phyloP scores from a whole-genome alignment of 2,113 vertebrate species.

The Boulengerochromis microlepis region DNA sequence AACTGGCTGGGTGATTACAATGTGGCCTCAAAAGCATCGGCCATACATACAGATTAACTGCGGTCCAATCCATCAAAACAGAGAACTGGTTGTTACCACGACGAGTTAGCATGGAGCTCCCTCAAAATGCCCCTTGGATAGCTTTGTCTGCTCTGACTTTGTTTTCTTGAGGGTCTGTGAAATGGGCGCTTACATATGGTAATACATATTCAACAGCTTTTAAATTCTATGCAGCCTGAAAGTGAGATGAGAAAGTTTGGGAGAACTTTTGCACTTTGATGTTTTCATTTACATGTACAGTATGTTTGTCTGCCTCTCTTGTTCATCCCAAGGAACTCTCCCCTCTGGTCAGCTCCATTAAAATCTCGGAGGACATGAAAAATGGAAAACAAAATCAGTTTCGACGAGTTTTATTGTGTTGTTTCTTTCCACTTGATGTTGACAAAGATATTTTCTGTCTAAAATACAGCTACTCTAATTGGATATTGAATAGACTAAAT shows the following conservation, averaged over 20 bases:
- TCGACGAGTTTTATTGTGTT: background rate
- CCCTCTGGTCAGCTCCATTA: background rate
- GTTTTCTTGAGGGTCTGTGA: constrained; percentile 17
- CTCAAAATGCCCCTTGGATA: constrained; percentile 18
- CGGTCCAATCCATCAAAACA: constrained; percentile 33
- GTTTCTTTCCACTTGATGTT: background rate
- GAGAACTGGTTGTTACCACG: background rate
- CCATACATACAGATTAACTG: constrained; percentile 59
- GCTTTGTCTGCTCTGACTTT: constrained; percentile 11
- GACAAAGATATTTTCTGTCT: background rate
- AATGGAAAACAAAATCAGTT: background rate
- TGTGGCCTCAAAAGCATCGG: constrained; percentile 20
- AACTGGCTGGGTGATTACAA: constrained; percentile 49
- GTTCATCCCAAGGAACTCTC: background rate
- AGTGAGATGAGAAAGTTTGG: background rate
- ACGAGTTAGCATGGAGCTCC: background rate
- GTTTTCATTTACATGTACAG: constrained; percentile 17
- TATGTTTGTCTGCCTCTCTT: background rate
- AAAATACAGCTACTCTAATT: background rate
- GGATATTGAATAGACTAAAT: background rate
- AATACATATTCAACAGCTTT: constrained; percentile 40
- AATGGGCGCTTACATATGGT: background rate
- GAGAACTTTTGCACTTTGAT: constrained; percentile 11
- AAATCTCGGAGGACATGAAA: background rate
- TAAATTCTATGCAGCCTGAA: background rate